Base-by-base conservation (phyloP, 1,140 invertebrate genomes). In the Mycetomoellerius zeteki region DNA sequence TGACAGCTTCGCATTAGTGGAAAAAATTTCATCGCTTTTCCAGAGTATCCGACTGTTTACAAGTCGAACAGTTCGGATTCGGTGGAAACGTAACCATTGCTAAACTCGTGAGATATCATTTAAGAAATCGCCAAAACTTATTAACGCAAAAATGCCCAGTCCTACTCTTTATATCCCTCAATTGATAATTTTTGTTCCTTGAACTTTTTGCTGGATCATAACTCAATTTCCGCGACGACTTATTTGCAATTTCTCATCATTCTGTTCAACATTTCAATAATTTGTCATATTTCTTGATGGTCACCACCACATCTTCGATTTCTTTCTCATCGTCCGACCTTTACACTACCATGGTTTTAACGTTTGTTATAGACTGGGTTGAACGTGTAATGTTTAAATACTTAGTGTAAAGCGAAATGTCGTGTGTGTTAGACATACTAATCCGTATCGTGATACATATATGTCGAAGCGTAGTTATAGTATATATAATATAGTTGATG, bases 401-500 rank as follows among this genome's bases (percentile, higher is more conserved):
- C 62, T 86, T 91, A 89, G 81, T 37, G 47, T 88, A 87, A 89
- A 56, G 73, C 50, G 73, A 75, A 76, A 81, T 78, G 43, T 86
- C 80, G 80, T 88, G 81, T 69, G 75, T 73, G 85, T 84, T 87
- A 87, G 65, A 84, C 21, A 87, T 87, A 84, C 24, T 91, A 90
- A 82, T 92, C 91, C 87, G 85, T 92, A 91, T 90, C 88, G 90
- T 89, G 89, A 91, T 90, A 87, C 77, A 86, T 89, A 88, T 91
- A 87, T 89, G 88, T 91, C 76, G 78, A 89, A 81, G 65, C 67
- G 82, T 88, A 87, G 81, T 77, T 76, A 88, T 78, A 89, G 76
- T 69, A 54, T 52, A 54, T 52, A 69, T 21, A 71, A 87, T 21
- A 56, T 65, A 84, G 84, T 19, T 71, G 89, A 85, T 47, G 80